phyloP scores from a whole-genome alignment of 1,140 invertebrate genomes.

The Zaprionus tsacasi region DNA sequence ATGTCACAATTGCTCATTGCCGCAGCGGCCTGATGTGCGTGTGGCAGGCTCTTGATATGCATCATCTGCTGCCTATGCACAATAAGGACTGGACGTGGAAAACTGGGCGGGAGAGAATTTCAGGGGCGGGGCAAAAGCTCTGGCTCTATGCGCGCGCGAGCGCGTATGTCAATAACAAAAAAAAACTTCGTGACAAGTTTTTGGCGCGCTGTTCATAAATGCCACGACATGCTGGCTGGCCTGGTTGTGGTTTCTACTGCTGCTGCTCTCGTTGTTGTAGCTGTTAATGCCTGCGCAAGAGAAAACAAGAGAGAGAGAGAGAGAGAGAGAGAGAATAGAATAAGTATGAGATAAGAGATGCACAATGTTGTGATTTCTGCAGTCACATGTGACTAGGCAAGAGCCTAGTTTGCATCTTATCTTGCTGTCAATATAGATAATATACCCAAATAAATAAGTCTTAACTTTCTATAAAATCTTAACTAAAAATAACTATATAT shows the following conservation, averaged over 20 bases:
- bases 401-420: not conserved
- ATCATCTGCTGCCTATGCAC: slow-evolving; percentile 61
- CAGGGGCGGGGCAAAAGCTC: not conserved
- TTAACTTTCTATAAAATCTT: not conserved
- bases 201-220: slow-evolving; percentile 65
- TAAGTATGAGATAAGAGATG: slow-evolving; percentile 38
- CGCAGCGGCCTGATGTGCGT: slow-evolving; percentile 79
- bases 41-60: slow-evolving; percentile 82
- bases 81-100: slow-evolving; percentile 36
- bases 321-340: slow-evolving; percentile 17
- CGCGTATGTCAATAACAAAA: slow-evolving; percentile 41
- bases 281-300: slow-evolving; percentile 62
- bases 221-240: slow-evolving; percentile 73
- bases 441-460: not conserved
- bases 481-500: not conserved
- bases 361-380: slow-evolving; percentile 21
- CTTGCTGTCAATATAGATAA: too few species aligned
- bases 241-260: slow-evolving; percentile 57
- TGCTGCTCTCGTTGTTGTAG: slow-evolving; percentile 49
- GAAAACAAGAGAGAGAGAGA: slow-evolving; percentile 43
- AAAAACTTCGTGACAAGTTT: slow-evolving; percentile 53
- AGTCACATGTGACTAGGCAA: slow-evolving; percentile 3
- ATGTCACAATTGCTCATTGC: slow-evolving; percentile 83
- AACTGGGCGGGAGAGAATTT: slow-evolving; percentile 29
- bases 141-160: slow-evolving; percentile 22